Conservation (phyloP, 1,140 invertebrate genomes). For the Cardiocondyla obscurior region DNA sequence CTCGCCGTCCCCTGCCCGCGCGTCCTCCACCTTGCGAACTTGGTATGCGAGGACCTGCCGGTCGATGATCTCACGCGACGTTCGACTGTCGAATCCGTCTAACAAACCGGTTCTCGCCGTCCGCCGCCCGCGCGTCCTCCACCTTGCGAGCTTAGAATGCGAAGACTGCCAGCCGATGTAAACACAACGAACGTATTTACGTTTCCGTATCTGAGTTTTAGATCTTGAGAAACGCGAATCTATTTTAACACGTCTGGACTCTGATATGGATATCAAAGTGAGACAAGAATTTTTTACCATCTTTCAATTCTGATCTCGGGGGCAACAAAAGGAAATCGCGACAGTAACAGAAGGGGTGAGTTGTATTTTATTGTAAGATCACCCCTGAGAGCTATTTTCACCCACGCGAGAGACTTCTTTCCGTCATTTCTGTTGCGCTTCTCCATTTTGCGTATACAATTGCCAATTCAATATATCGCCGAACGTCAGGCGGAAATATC, state of each 20-base stretch:
- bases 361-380: slow-evolving; percentile 77
- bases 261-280: background rate
- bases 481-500: slow-evolving; percentile 38
- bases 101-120: no score
- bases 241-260: background rate
- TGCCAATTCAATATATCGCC: slow-evolving; percentile 66
- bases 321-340: slow-evolving; percentile 22
- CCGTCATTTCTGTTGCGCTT: slow-evolving; percentile 56
- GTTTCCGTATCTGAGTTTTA: background rate
- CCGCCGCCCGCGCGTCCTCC: no score
- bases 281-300: background rate
- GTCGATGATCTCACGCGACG: no score
- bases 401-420: slow-evolving; percentile 62
- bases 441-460: slow-evolving; percentile 48
- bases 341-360: slow-evolving; percentile 46
- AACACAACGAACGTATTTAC: no score
- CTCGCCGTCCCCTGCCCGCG: no score
- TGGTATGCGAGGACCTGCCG: no score
- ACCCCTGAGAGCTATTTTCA: slow-evolving; percentile 76
- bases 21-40: no score
- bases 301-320: slow-evolving; percentile 22
- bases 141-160: no score
- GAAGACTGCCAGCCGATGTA: no score
- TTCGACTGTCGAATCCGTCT: no score
- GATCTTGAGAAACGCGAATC: background rate